These are phyloP conservation scores for Calcarius lapponicus DNA, from an alignment of 2,797 vertebrate genomes.

Conservation along the genomic window DNA sequence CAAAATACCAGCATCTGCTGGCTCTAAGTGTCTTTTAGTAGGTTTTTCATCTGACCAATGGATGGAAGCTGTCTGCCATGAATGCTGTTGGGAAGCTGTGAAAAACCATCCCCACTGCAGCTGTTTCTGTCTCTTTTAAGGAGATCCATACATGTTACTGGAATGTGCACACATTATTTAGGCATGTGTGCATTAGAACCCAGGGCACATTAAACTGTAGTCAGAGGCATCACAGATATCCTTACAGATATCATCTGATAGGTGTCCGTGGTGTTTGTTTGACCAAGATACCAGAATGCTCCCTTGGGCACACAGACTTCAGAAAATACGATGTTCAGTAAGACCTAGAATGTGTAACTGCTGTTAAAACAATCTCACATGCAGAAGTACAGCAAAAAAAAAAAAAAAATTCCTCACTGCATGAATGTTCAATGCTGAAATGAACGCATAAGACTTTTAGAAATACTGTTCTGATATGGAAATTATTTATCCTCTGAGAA, in stretches of 20 bases:
- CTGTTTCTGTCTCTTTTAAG: background rate
- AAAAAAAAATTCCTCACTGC: fast-evolving
- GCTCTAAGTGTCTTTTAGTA: background rate
- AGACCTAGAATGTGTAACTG: background rate
- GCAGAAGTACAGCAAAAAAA: background rate
- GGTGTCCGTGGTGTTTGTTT: background rate
- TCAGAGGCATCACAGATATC: background rate
- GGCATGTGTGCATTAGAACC: background rate
- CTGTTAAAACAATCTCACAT: background rate
- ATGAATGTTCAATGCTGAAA: background rate
- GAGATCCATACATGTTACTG: background rate
- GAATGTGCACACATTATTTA: background rate
- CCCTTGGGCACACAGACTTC: background rate
- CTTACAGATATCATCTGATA: background rate
- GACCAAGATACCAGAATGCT: background rate
- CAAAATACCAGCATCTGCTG: background rate
- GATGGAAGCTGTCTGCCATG: background rate
- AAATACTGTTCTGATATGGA: background rate
- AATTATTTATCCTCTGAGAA: background rate
- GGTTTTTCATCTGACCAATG: background rate
- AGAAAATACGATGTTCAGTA: background rate
- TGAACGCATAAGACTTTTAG: background rate
- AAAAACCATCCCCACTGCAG: background rate
- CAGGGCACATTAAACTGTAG: background rate
- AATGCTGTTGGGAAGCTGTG: background rate